Percentiles rank a stretch among this genome's conserved stretches.
Evolutionary conservation across 2,888 invertebrate genomes (phyloP).

Genomic region (Tachina grossa): DNA sequence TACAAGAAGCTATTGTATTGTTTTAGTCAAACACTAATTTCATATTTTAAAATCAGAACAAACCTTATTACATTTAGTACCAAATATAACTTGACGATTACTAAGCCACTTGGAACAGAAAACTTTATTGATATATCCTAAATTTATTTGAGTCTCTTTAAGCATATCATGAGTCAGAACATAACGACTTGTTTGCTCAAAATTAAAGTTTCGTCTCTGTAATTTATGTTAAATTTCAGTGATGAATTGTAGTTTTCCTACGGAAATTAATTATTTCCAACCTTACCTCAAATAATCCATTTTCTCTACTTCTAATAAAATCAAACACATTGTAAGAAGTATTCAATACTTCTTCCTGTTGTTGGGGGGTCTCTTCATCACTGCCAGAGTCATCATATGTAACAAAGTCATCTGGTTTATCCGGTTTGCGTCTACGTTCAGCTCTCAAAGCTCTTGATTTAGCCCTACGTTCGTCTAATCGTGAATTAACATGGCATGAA

Average conservation of each 20-base stretch:
- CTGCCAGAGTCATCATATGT: slow-evolving; percentile 94
- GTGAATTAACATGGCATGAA: slow-evolving; percentile 87
- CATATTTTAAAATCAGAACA: neutral
- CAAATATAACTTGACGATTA: slow-evolving; percentile 96
- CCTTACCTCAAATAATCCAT: slow-evolving; percentile 86
- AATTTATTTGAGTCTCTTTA: slow-evolving; percentile 91
- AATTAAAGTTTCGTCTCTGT: slow-evolving; percentile 86
- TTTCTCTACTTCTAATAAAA: slow-evolving; percentile 91
- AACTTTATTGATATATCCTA: slow-evolving; percentile 95
- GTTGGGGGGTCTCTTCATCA: slow-evolving; percentile 90
- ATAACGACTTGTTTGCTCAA: slow-evolving; percentile 92
- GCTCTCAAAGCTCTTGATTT: slow-evolving; percentile 84
- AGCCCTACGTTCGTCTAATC: slow-evolving; percentile 89
- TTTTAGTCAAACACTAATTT: neutral
- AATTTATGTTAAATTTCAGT: slow-evolving; percentile 1
- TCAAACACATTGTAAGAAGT: slow-evolving; percentile 94
- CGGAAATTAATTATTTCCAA: neutral
- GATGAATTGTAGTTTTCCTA: neutral
- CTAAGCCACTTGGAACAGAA: slow-evolving; percentile 98
- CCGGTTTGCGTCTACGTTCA: slow-evolving; percentile 91
- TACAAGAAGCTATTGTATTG: slow-evolving; percentile 89
- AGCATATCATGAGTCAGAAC: slow-evolving; percentile 95
- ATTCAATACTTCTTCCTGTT: slow-evolving; percentile 88
- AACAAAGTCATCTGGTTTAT: slow-evolving; percentile 95
- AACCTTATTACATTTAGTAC: slow-evolving; percentile 98